phyloP scores from a whole-genome alignment of 2,797 vertebrate species.

The Poecilia gillii region DNA sequence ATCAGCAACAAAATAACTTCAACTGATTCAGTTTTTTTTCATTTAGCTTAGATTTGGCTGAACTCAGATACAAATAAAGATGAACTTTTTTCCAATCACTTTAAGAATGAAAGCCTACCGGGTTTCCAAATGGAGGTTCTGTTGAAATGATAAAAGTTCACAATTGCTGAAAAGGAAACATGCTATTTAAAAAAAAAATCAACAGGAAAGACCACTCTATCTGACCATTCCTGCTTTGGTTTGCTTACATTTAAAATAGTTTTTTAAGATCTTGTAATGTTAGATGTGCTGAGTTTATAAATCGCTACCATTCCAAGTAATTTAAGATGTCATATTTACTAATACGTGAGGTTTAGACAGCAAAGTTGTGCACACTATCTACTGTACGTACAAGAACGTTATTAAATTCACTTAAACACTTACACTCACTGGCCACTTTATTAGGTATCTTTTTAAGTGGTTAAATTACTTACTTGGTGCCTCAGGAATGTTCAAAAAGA shows the following conservation, averaged over 20 bases:
- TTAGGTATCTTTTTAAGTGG: neutral
- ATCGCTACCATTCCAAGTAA: neutral
- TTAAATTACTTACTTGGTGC: neutral
- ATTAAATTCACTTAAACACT: neutral
- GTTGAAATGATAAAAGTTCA: neutral
- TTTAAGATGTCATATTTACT: neutral
- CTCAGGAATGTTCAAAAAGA: neutral
- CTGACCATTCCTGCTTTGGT: neutral
- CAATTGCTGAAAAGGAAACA: neutral
- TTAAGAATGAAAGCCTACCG: neutral
- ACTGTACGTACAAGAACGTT: neutral
- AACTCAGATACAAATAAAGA: slow-evolving; percentile 1
- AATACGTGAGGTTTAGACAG: neutral
- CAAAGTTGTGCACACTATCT: neutral
- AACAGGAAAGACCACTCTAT: too few relatives aligned
- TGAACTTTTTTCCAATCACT: neutral
- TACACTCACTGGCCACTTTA: neutral
- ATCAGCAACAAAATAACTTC: slow-evolving; percentile 11
- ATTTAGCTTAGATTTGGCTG: slow-evolving; percentile 7
- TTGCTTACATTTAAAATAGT: neutral
- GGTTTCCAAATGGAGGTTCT: neutral
- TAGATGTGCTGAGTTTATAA: neutral
- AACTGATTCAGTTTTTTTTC: slow-evolving; percentile 3
- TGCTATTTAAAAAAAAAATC: too few relatives aligned
- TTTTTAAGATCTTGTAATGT: neutral